Evolutionary conservation across 2,888 invertebrate species (phyloP).

Genomic region (Heteropelma amictum): DNA sequence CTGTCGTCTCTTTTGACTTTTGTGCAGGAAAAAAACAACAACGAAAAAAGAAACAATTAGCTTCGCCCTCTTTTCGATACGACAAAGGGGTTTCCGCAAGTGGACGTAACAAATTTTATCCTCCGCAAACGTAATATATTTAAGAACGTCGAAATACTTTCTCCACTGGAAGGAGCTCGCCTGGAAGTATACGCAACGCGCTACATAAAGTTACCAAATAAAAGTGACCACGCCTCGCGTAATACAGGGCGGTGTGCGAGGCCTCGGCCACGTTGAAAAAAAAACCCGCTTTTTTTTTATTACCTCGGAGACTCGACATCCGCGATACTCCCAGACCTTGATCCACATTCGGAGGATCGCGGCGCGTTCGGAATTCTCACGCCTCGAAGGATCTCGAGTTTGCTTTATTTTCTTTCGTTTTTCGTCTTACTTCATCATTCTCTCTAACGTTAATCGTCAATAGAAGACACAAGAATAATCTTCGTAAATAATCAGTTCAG

Average conservation of each 20-base stretch:
- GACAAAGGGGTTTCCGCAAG: background rate
- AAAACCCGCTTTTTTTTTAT: constrained; percentile 25
- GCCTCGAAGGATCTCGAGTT: constrained; percentile 31
- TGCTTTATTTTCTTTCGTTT: constrained; percentile 6
- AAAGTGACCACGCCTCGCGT: constrained; percentile 56
- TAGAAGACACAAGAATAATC: background rate
- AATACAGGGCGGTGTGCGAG: constrained; percentile 42
- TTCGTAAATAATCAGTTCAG: no score
- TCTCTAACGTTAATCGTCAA: background rate
- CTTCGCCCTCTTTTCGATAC: constrained; percentile 33
- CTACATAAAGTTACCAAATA: constrained; percentile 47
- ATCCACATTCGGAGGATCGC: constrained; percentile 55
- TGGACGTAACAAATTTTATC: constrained; percentile 22
- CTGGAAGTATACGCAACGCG: constrained; percentile 33
- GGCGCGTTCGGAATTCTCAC: constrained; percentile 25
- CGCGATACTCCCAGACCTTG: constrained; percentile 56
- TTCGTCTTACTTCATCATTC: background rate
- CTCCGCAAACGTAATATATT: background rate
- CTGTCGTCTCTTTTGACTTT: no score
- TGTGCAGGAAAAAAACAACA: background rate
- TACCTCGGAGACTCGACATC: constrained; percentile 25
- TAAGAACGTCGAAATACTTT: constrained; percentile 44
- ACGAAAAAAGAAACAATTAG: background rate
- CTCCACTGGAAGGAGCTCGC: constrained; percentile 16
- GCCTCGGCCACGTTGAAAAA: constrained; percentile 30